Percentiles rank a stretch among this genome's conserved stretches.
phyloP scores from a whole-genome alignment of 1,140 invertebrate genomes.

The Agrypnia vestita region DNA sequence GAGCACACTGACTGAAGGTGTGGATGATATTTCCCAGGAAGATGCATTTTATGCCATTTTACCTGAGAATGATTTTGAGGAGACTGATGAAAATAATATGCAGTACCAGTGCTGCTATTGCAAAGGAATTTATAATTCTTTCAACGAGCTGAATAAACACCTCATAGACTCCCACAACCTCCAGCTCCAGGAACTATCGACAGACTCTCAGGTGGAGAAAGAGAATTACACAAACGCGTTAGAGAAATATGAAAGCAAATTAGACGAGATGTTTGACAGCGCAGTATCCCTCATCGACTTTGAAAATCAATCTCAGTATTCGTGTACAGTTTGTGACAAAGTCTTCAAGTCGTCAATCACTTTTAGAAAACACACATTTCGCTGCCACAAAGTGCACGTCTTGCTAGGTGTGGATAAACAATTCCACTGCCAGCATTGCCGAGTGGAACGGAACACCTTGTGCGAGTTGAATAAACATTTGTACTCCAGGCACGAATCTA shows the following conservation, averaged over 20 bases:
- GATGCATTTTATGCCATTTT: slow-evolving; percentile 26
- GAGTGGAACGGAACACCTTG: not conserved
- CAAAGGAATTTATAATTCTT: slow-evolving; percentile 23
- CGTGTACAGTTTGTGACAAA: slow-evolving; percentile 34
- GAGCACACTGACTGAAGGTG: not conserved
- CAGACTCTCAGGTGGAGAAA: slow-evolving; percentile 16
- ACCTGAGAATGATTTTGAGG: slow-evolving; percentile 1
- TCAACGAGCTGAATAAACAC: slow-evolving; percentile 21
- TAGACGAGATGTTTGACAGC: slow-evolving; percentile 40
- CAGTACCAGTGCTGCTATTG: slow-evolving; percentile 34
- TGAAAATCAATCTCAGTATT: slow-evolving; percentile 13
- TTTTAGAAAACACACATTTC: slow-evolving; percentile 23
- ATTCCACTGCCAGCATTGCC: slow-evolving; percentile 25
- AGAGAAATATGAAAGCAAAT: slow-evolving; percentile 17
- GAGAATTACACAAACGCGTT: slow-evolving; percentile 7
- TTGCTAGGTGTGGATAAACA: slow-evolving; percentile 2
- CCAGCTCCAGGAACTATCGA: slow-evolving; percentile 38
- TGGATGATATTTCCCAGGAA: not conserved
- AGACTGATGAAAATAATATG: slow-evolving; percentile 11
- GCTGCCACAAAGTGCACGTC: slow-evolving; percentile 5
- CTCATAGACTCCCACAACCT: slow-evolving; percentile 17
- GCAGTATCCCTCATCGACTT: not conserved
- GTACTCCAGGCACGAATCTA: slow-evolving; percentile 33
- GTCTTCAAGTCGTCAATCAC: slow-evolving; percentile 15
- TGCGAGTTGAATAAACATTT: slow-evolving; percentile 29